A percentile compares a stretch with the other conserved stretches of the same genome.
Conservation (phyloP, 2,113 vertebrate species). For the Gavia stellata region DNA sequence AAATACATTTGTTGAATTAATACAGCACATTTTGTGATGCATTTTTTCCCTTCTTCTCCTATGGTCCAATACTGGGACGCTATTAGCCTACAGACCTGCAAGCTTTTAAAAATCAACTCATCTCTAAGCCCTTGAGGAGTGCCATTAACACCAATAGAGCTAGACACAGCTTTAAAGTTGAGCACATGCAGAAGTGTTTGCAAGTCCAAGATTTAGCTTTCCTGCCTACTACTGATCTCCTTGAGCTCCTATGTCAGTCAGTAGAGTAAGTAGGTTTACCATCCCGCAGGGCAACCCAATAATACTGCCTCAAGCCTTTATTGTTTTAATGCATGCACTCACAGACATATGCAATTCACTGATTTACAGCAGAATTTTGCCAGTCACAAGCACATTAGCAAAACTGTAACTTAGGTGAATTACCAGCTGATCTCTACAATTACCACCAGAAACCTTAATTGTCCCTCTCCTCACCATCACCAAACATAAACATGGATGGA, state of each 20-base stretch:
- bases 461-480: not conserved
- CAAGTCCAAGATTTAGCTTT: not conserved
- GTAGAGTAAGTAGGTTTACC: not conserved
- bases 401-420: not conserved
- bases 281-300: not conserved
- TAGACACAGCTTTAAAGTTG: not conserved
- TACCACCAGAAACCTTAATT: not conserved
- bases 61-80: not conserved
- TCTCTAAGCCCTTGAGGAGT: not conserved
- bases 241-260: not conserved
- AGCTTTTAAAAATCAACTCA: not conserved
- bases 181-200: not conserved
- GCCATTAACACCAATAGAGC: not conserved
- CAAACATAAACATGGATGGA: not conserved
- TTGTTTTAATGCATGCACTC: not conserved
- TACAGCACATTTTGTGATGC: not conserved
- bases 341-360: not conserved
- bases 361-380: not conserved
- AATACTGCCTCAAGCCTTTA: not conserved
- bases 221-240: not conserved
- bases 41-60: not conserved
- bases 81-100: not conserved
- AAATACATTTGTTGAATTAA: constrained; percentile 22
- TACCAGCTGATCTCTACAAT: not conserved
- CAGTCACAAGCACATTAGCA: not conserved